Evolutionary conservation across 2,888 invertebrate species (phyloP), one percentile per base, ranked within the genome.

Genomic region (Omphaloscelis lunosa): DNA sequence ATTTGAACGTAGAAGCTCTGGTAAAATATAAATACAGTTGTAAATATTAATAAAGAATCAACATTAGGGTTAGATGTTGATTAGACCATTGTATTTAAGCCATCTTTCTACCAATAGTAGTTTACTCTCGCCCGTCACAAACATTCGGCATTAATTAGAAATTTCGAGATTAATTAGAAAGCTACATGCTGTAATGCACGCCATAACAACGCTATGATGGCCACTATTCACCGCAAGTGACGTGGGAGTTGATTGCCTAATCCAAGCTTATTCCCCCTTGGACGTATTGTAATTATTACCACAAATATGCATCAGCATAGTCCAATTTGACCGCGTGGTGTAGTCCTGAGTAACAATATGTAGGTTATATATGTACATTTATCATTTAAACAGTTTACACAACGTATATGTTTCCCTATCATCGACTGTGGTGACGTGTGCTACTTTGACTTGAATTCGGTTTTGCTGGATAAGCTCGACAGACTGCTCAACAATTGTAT

Each of bases 191-290:
- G 58, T 51, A 45, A 58, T 12, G 58, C 65, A 66, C 29, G 51
- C 4, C 53, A 23, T 27, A 45, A 17, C 59, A 27, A 6, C 59
- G 59, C n/a, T 63, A 41, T 71, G 34, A 63, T 59, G n/a, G 41
- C 41, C 53, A 12, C 29, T n/a, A 12, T 34, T 58, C 27, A n/a
- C 59, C 67, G 59, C 73, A 61, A 71, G 51, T 71, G 72, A 51
- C 71, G 39, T 7, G n/a, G 72, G 27, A 81, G 17, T 61, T 71
- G 77, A 77, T 81, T 56, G 41, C 27, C 20, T 61, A 59, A 77
- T 71, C 45, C 68, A 56, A 41, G 53, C 59, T 34, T 63, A 39
- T 39, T 48, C 58, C 63, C 71, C 15, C 15, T 5, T 23, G 66
- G 20, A 29, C 23, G 20, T 48, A 45, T 67, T 39, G 45, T 71